Evolutionary conservation across 2,888 invertebrate genomes (phyloP).

Genomic region (Dryobotodes eremita): DNA sequence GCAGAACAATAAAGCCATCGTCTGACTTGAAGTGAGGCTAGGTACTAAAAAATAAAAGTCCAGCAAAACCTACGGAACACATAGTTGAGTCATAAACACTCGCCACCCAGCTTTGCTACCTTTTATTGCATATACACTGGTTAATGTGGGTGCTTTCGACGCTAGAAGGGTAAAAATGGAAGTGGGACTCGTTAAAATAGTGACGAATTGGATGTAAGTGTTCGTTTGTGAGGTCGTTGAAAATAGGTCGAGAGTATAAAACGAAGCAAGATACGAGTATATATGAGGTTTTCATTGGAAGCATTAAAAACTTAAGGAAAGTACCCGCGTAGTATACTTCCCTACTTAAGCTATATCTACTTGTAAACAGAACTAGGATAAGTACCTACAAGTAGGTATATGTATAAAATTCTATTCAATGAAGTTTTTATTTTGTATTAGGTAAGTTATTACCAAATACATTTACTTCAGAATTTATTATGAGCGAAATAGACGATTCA

Average conservation of each 20-base stretch:
- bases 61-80: conserved; percentile 72
- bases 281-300: too few species aligned
- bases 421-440: too few species aligned
- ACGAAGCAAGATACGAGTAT: too few species aligned
- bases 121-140: conserved; percentile 63
- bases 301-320: too few species aligned
- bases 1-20: conserved; percentile 37
- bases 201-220: not conserved
- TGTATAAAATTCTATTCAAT: too few species aligned
- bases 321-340: too few species aligned
- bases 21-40: conserved; percentile 37
- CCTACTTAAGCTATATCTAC: too few species aligned
- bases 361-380: too few species aligned
- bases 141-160: conserved; percentile 48
- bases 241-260: not conserved
- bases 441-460: too few species aligned
- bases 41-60: conserved; percentile 63
- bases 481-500: not conserved
- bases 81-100: conserved; percentile 76
- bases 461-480: too few species aligned
- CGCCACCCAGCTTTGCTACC: conserved; percentile 77
- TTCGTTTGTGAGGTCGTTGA: not conserved
- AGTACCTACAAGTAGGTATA: too few species aligned
- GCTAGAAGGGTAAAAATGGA: conserved; percentile 15
- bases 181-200: conserved; percentile 14